Conservation (phyloP, 2,888 invertebrate genomes). For the Stenotaenia linearis region DNA sequence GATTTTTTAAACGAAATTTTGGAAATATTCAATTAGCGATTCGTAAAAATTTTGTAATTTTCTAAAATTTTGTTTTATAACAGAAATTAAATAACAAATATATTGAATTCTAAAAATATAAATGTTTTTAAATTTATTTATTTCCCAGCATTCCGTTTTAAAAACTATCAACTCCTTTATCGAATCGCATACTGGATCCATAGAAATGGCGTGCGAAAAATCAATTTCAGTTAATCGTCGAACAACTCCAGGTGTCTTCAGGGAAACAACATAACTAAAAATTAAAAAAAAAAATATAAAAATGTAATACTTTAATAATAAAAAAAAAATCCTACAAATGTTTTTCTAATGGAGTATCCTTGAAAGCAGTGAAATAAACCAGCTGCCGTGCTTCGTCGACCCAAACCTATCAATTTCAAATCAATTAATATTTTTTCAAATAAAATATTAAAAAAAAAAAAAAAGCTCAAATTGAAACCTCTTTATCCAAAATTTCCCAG, state of each 20-base stretch:
- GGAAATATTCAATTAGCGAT: too few species aligned
- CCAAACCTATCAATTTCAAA: not conserved
- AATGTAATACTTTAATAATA: not conserved
- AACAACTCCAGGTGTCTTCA: conserved; percentile 52
- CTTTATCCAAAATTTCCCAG: conserved; percentile 29
- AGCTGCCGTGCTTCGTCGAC: conserved; percentile 10
- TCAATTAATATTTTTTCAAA: conserved; percentile 28
- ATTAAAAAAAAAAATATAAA: not conserved
- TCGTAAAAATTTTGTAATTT: too few species aligned
- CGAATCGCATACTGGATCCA: conserved; percentile 59
- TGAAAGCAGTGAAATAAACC: conserved; percentile 20
- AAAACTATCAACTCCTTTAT: not conserved
- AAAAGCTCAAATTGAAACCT: not conserved
- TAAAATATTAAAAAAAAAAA: conserved; percentile 16
- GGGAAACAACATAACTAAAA: conserved; percentile 46
- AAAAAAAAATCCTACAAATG: conserved; percentile 29
- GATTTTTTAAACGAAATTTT: too few species aligned
- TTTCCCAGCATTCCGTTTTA: not conserved
- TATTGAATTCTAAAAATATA: not conserved
- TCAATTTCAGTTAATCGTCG: conserved; percentile 73
- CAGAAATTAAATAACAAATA: too few species aligned
- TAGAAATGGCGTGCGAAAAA: conserved; percentile 75
- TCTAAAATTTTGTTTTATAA: too few species aligned
- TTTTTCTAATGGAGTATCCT: conserved; percentile 28
- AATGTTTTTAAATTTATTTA: not conserved